Percentiles rank a stretch among this genome's conserved stretches.
Conservation (phyloP, 92 coral and sea anemone species). For the Porites lobata region DNA sequence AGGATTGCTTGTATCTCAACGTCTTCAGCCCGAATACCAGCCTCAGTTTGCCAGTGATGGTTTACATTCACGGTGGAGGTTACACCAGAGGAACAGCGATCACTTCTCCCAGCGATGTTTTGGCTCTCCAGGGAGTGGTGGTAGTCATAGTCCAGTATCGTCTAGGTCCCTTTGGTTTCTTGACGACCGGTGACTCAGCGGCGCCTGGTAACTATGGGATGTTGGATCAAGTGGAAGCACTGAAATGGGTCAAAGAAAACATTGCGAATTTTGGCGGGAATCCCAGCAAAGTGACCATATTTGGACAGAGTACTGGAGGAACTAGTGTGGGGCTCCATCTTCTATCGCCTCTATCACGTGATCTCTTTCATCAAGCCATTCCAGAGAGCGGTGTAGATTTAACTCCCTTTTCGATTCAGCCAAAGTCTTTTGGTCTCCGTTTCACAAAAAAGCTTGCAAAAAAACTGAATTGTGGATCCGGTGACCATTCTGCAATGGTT, state of each 20-base stretch:
- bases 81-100: conserved; percentile 56
- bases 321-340: conserved; percentile 79
- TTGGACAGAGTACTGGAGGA: conserved; percentile 88
- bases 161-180: conserved; percentile 66
- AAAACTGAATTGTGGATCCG: conserved; percentile 35
- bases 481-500: conserved; percentile 25
- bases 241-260: conserved; percentile 79
- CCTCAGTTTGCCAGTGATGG: conserved; percentile 56
- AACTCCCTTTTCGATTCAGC: conserved; percentile 48
- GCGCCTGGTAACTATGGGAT: conserved; percentile 77
- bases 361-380: conserved; percentile 84
- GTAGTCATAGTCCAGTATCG: conserved; percentile 68
- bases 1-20: conserved; percentile 62
- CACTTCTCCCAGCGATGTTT: conserved; percentile 44
- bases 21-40: conserved; percentile 32
- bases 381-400: conserved; percentile 72
- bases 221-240: conserved; percentile 86
- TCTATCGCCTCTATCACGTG: conserved; percentile 75
- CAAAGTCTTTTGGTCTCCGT: conserved; percentile 32
- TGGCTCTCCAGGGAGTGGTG: conserved; percentile 64
- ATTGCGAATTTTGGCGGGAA: conserved; percentile 81
- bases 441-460: conserved; percentile 47
- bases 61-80: conserved; percentile 69
- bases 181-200: conserved; percentile 66
- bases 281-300: conserved; percentile 80